phyloP scores from a whole-genome alignment of 2,888 invertebrate species.

The Epinotia demarniana region DNA sequence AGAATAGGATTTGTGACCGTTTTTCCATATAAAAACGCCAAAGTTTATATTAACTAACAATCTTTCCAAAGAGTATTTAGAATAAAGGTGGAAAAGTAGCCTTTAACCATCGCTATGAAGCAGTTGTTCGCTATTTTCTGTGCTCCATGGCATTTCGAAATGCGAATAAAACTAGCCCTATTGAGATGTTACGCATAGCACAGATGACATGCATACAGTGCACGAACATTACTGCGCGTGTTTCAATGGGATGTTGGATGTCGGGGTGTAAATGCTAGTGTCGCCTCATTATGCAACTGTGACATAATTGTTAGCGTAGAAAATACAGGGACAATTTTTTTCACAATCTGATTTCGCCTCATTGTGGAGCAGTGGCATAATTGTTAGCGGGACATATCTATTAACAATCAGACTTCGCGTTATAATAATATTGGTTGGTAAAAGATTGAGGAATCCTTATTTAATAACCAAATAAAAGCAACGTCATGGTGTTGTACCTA shows the following conservation, averaged over 20 bases:
- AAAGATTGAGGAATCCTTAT: background rate
- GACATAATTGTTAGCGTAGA: slow-evolving; percentile 4
- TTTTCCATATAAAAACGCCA: too few species aligned
- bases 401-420: background rate
- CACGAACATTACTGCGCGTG: slow-evolving; percentile 58
- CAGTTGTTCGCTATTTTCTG: background rate
- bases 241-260: slow-evolving; percentile 67
- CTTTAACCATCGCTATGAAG: background rate
- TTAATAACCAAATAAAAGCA: background rate
- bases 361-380: background rate
- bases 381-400: background rate
- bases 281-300: slow-evolving; percentile 5
- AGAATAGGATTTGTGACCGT: too few species aligned
- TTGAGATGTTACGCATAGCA: slow-evolving; percentile 75
- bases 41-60: too few species aligned
- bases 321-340: background rate
- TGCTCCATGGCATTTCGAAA: slow-evolving; percentile 59
- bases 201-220: slow-evolving; percentile 69
- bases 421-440: background rate
- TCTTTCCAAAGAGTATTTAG: too few species aligned
- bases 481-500: too few species aligned
- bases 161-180: slow-evolving; percentile 70
- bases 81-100: too few species aligned
- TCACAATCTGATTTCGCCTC: background rate
- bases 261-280: slow-evolving; percentile 60